phyloP scores from a whole-genome alignment of 1,140 invertebrate species.

The Drosophila truncata region DNA sequence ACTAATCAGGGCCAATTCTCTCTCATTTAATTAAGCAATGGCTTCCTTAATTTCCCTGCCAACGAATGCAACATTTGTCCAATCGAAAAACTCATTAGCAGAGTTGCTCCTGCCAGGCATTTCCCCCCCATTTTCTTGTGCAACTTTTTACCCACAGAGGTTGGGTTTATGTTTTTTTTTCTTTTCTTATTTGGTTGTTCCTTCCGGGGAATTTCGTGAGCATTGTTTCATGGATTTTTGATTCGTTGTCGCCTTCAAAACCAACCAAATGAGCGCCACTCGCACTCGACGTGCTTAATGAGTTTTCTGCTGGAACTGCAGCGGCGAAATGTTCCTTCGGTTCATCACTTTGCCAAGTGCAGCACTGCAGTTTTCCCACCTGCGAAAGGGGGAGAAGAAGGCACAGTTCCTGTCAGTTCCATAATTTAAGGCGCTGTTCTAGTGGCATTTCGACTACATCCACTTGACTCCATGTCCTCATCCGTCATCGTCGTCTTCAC shows the following conservation, averaged over 20 bases:
- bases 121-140: background rate
- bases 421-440: constrained; percentile 82
- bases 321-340: constrained; percentile 72
- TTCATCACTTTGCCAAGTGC: constrained; percentile 81
- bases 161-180: constrained; percentile 14
- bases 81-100: constrained; percentile 47
- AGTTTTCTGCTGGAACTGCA: constrained; percentile 69
- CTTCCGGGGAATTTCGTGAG: constrained; percentile 60
- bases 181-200: constrained; percentile 8
- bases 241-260: constrained; percentile 67
- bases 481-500: background rate
- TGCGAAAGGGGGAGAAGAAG: constrained; percentile 3
- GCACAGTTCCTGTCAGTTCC: constrained; percentile 21
- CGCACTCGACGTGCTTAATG: constrained; percentile 81
- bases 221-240: constrained; percentile 76
- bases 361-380: constrained; percentile 71
- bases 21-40: constrained; percentile 34
- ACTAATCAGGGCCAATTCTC: constrained; percentile 6
- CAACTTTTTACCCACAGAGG: constrained; percentile 23
- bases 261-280: constrained; percentile 64
- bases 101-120: constrained; percentile 4
- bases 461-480: constrained; percentile 63
- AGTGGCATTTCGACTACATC: constrained; percentile 80
- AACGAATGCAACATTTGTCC: constrained; percentile 44
- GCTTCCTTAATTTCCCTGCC: constrained; percentile 29